Base-by-base conservation (phyloP, 2,888 invertebrate species). In the Aleiodes leptofemur region DNA sequence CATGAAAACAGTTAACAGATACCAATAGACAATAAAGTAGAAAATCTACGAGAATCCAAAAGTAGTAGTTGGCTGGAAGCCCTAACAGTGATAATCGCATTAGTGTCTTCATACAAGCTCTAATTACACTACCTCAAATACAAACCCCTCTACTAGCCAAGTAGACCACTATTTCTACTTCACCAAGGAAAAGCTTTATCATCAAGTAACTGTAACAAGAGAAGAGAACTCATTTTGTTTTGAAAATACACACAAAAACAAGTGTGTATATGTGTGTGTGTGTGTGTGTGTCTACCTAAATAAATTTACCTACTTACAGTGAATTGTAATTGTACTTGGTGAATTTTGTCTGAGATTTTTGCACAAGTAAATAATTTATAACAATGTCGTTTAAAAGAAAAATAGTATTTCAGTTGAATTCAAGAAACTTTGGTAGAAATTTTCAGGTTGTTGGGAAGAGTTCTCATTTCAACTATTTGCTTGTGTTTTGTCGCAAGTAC, bases 41-140 rank as follows among this genome's bases (percentile, higher is more conserved):
- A 83, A 82, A 83, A 85, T 86, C 84, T 83, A 78, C 77, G 82
- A 83, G 86, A 34, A 86, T 88, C 87, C 87, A 86, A 84, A 84
- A 53, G 77, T 73, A 86, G 84, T 87, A 85, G 85, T 84, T 86
- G 85, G 84, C 84, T 84, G 88, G 43, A 89, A 88, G 87, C 88
- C 88, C 85, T 84, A 14, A 82, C 83, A 85, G 85, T 85, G 83
- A 48, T 88, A 89, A 89, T 89, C 88, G 88, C 86, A 87, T 89
- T 89, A 89, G 81, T 81, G 81, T 83, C 85, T 85, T 84, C 82
- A 81, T 81, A 83, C 82, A 84, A 82, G 84, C 82, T 84, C 84
- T 82, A 82, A 78, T 83, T 83, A 85, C 86, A 83, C 85, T 84
- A 83, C 79, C 82, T 82, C 83, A 77, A 43, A 66, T 48, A 76